These are phyloP conservation scores for Argynnis bischoffii DNA, from an alignment of 2,888 invertebrate genomes.

Conservation along the genomic window DNA sequence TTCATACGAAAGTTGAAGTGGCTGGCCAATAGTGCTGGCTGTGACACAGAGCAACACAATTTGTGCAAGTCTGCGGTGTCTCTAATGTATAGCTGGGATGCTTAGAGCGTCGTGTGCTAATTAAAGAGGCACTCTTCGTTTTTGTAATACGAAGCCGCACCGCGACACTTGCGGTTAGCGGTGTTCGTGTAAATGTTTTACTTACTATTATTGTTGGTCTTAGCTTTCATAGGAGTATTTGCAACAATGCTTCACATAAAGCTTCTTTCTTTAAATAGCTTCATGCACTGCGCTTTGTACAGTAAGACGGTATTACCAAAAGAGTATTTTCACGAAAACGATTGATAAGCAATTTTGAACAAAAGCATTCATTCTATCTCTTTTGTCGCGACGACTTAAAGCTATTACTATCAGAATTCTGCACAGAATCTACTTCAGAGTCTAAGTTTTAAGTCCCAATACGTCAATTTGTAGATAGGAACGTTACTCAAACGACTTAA, in stretches of 20 bases:
- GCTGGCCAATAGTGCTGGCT: constrained; percentile 11
- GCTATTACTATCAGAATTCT: constrained; percentile 10
- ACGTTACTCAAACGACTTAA: too few species aligned
- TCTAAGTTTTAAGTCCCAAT: not conserved
- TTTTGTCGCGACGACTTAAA: constrained; percentile 14
- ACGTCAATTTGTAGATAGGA: too few species aligned
- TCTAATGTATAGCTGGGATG: constrained; percentile 40
- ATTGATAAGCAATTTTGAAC: constrained; percentile 16
- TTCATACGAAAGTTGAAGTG: not conserved
- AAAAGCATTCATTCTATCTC: constrained; percentile 16
- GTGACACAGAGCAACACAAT: constrained; percentile 30
- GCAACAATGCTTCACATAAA: constrained; percentile 4
- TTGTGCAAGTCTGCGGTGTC: constrained; percentile 44
- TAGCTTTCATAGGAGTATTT: constrained; percentile 19
- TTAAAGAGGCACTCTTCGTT: constrained; percentile 62
- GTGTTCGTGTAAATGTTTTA: constrained; percentile 31
- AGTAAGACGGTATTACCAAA: constrained; percentile 2
- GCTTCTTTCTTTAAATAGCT: not conserved
- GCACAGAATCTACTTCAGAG: constrained; percentile 10
- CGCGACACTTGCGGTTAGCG: constrained; percentile 51
- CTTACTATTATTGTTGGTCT: constrained; percentile 28
- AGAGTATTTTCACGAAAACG: constrained; percentile 13
- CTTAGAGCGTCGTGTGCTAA: constrained; percentile 50
- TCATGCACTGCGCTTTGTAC: constrained; percentile 4
- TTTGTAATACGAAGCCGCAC: constrained; percentile 60